Evolutionary conservation across 2,888 invertebrate genomes (phyloP).

Genomic region (Leucozona laternaria): DNA sequence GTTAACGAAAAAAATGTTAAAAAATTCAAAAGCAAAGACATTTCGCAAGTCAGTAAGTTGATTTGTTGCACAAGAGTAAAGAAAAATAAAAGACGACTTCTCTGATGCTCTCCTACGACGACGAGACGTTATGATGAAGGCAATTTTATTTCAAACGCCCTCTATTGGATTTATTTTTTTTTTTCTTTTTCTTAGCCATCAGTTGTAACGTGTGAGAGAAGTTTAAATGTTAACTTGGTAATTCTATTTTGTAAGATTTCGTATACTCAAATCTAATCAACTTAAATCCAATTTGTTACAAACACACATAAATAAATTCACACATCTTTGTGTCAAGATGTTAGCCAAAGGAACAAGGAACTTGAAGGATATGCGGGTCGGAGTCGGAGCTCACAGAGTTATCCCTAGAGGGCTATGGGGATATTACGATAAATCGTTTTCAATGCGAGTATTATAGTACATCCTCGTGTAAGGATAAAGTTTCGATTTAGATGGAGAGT

Average conservation of each 20-base stretch:
- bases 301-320: constrained; percentile 5
- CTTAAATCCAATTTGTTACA: constrained; percentile 18
- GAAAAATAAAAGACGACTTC: constrained; percentile 13
- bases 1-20: background rate
- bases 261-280: constrained; percentile 26
- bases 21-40: constrained; percentile 21
- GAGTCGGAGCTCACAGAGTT: background rate
- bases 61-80: background rate
- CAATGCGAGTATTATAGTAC: no score
- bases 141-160: constrained; percentile 20
- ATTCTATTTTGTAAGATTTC: constrained; percentile 29
- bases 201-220: constrained; percentile 6
- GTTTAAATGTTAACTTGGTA: constrained; percentile 33
- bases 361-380: background rate
- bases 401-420: constrained; percentile 1
- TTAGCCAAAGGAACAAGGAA: background rate
- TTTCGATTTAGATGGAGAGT: constrained; percentile 1
- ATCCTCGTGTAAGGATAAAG: constrained; percentile 22
- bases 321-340: constrained; percentile 15
- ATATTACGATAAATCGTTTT: constrained; percentile 20
- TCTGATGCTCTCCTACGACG: background rate
- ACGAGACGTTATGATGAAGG: constrained; percentile 5
- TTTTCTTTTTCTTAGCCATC: background rate
- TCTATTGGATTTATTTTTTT: constrained; percentile 27
- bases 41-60: constrained; percentile 24